phyloP scores from a whole-genome alignment of 2,113 vertebrate species.

The Tetraodon nigroviridis region DNA sequence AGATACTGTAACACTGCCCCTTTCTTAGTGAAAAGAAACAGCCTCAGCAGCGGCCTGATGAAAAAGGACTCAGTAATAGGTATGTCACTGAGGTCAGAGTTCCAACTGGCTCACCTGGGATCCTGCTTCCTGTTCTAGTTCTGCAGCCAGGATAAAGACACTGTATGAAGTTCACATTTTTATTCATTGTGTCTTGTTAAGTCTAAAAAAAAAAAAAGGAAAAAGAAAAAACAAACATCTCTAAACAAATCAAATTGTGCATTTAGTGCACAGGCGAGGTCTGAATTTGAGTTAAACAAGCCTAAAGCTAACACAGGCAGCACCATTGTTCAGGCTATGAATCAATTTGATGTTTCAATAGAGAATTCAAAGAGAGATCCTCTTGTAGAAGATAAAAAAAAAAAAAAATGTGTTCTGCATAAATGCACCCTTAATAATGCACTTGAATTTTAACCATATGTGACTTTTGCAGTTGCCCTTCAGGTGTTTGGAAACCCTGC shows the following conservation, averaged over 20 bases:
- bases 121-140: slow-evolving; percentile 24
- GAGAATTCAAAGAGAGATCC: slow-evolving; percentile 8
- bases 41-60: slow-evolving; percentile 7
- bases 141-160: neutral
- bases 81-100: slow-evolving; percentile 33
- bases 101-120: slow-evolving; percentile 34
- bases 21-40: slow-evolving; percentile 11
- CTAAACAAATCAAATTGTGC: slow-evolving; percentile 27
- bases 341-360: slow-evolving; percentile 40
- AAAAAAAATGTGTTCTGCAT: slow-evolving; percentile 25
- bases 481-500: slow-evolving; percentile 17
- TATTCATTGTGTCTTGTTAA: too few species aligned
- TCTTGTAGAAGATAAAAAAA: slow-evolving; percentile 33
- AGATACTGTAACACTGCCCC: slow-evolving; percentile 13
- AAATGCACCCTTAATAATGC: slow-evolving; percentile 43
- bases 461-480: slow-evolving; percentile 34
- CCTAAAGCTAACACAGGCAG: slow-evolving; percentile 28
- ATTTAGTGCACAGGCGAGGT: slow-evolving; percentile 21
- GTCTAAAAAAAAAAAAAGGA: neutral
- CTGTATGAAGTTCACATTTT: too few species aligned
- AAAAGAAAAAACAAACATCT: slow-evolving; percentile 23
- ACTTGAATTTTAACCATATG: slow-evolving; percentile 44
- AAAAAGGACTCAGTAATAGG: slow-evolving; percentile 27
- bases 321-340: slow-evolving; percentile 49
- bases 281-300: slow-evolving; percentile 14